Conservation (phyloP, 2,797 vertebrate genomes). For the Stomatorhinus walkeri region DNA sequence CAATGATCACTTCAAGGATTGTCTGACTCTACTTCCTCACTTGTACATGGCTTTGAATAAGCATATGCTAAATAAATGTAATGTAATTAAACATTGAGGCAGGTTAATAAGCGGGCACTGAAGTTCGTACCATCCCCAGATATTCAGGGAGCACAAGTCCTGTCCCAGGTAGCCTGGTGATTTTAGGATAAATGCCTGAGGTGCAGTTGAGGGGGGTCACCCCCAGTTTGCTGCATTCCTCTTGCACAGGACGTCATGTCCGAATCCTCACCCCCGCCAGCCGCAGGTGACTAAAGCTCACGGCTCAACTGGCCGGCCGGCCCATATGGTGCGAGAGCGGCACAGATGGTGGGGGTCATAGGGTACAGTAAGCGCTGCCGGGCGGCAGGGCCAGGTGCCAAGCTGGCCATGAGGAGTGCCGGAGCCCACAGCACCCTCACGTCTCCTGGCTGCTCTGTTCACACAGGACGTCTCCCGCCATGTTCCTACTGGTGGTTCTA, state of each 20-base stretch:
- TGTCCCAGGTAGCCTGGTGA: not conserved
- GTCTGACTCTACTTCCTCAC: not conserved
- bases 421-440: not conserved
- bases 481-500: not conserved
- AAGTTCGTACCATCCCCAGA: not conserved
- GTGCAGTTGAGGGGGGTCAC: not conserved
- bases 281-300: constrained; percentile 43
- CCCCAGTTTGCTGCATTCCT: not conserved
- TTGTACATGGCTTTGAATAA: not conserved
- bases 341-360: constrained; percentile 59
- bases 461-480: not conserved
- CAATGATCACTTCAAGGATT: not conserved
- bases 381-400: constrained; percentile 29
- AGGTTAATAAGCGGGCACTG: not conserved
- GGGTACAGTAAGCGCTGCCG: constrained; percentile 44
- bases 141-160: not conserved
- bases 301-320: constrained; percentile 32
- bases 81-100: not conserved
- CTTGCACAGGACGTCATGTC: not conserved
- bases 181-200: not conserved
- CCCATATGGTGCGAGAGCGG: constrained; percentile 55
- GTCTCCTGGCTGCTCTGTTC: not conserved
- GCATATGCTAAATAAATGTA: not conserved
- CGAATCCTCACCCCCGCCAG: constrained; percentile 33
- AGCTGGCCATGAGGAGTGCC: not conserved